A percentile compares a stretch with the other conserved stretches of the same genome.
phyloP scores from a whole-genome alignment of 1,140 invertebrate genomes.

The Venustaconcha ellipsiformis region DNA sequence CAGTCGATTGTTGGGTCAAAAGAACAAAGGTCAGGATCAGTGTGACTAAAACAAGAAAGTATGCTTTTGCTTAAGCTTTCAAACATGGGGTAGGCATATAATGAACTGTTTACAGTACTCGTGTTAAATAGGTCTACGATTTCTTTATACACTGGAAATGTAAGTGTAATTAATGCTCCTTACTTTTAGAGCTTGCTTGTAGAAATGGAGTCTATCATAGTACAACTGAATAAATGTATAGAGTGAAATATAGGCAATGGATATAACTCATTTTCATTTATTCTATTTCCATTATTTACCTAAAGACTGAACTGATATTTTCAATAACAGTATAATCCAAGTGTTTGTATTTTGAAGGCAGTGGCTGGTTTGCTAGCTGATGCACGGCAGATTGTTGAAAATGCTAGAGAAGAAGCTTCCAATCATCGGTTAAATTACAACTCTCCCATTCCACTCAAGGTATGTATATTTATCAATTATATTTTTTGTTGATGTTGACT shows the following conservation, averaged over 20 bases:
- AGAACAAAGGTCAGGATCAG: too few relatives aligned
- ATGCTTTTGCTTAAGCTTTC: too few relatives aligned
- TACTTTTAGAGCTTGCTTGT: not conserved
- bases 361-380: constrained; percentile 95
- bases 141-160: too few relatives aligned
- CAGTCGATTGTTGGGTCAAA: too few relatives aligned
- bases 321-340: not conserved
- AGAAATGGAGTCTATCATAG: too few relatives aligned
- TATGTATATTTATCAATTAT: constrained; percentile 35
- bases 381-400: constrained; percentile 91
- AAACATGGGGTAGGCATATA: too few relatives aligned
- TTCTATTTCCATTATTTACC: not conserved
- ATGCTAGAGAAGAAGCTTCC: constrained; percentile 88
- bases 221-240: not conserved
- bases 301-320: not conserved
- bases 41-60: too few relatives aligned
- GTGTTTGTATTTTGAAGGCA: constrained; percentile 71
- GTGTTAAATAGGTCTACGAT: too few relatives aligned
- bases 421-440: constrained; percentile 92
- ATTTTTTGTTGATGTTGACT: too few relatives aligned
- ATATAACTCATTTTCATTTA: not conserved
- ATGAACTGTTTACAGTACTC: too few relatives aligned
- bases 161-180: not conserved
- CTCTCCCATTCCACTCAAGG: constrained; percentile 85
- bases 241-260: not conserved